A percentile compares a stretch with the other conserved stretches of the same genome.
Evolutionary conservation across 1,140 invertebrate genomes (phyloP).

Genomic region (Neodiprion lecontei): DNA sequence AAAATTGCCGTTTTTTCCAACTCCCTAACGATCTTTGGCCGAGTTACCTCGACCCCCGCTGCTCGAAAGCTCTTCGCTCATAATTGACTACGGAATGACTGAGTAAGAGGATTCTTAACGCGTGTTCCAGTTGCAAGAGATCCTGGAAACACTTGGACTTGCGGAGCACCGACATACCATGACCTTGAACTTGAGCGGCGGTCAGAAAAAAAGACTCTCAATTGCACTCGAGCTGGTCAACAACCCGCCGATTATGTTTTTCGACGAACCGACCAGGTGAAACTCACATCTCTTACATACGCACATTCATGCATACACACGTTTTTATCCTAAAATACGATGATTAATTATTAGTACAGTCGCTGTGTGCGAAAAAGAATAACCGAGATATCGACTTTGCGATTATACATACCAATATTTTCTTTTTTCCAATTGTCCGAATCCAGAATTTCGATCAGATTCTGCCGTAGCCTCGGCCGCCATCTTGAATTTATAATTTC

Average conservation of each 20-base stretch:
- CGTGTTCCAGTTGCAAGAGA: conserved; percentile 81
- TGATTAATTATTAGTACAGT: too few species aligned
- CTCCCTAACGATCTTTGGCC: neutral
- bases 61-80: neutral
- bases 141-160: conserved; percentile 87
- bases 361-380: too few species aligned
- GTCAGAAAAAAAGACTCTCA: conserved; percentile 94
- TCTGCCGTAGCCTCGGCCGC: too few species aligned
- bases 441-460: too few species aligned
- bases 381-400: too few species aligned
- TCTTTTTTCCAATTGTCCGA: too few species aligned
- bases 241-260: conserved; percentile 97
- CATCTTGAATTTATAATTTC: too few species aligned
- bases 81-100: neutral
- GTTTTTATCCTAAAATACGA: neutral
- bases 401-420: too few species aligned
- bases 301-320: neutral
- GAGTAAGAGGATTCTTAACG: conserved; percentile 21
- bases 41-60: neutral
- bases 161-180: conserved; percentile 87
- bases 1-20: conserved; percentile 10
- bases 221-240: conserved; percentile 96
- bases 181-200: conserved; percentile 90
- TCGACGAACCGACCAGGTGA: conserved; percentile 93
- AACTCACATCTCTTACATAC: neutral